Evolutionary conservation across 2,888 invertebrate species (phyloP).

Genomic region (Drosophila mayaguana): DNA sequence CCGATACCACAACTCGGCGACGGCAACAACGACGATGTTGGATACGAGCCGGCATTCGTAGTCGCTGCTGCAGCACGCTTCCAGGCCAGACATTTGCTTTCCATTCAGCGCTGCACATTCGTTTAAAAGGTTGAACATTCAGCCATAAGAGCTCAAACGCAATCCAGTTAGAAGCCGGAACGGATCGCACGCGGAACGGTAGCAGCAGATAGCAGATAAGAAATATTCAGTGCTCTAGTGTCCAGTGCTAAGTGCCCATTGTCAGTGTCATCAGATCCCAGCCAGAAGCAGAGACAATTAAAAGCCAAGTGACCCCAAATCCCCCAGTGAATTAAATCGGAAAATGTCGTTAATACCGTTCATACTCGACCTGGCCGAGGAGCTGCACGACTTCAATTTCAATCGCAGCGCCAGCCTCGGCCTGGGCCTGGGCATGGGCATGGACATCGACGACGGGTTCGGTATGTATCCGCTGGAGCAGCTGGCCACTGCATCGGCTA

Average conservation of each 20-base stretch:
- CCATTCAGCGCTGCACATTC: conserved; percentile 76
- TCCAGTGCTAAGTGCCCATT: conserved; percentile 25
- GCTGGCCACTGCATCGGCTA: conserved; percentile 55
- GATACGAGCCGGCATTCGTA: conserved; percentile 22
- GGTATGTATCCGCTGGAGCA: conserved; percentile 82
- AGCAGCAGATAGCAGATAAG: conserved; percentile 24
- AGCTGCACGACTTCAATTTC: conserved; percentile 68
- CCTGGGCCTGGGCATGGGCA: conserved; percentile 37
- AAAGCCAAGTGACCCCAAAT: neutral
- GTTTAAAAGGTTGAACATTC: conserved; percentile 73
- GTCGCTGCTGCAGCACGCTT: conserved; percentile 28
- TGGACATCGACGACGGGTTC: conserved; percentile 81
- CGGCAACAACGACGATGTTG: neutral
- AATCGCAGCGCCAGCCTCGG: conserved; percentile 53
- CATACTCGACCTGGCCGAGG: conserved; percentile 79
- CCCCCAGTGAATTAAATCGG: conserved; percentile 15
- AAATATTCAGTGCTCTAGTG: conserved; percentile 19
- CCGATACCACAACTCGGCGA: neutral
- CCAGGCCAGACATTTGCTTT: conserved; percentile 60
- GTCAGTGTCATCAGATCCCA: conserved; percentile 26
- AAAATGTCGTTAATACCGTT: conserved; percentile 81
- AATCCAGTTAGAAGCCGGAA: conserved; percentile 73
- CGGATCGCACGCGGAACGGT: conserved; percentile 60
- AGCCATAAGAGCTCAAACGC: conserved; percentile 74
- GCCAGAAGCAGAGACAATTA: conserved; percentile 14